phyloP scores from a whole-genome alignment of 2,888 invertebrate genomes.

The Zeuzera pyrina region DNA sequence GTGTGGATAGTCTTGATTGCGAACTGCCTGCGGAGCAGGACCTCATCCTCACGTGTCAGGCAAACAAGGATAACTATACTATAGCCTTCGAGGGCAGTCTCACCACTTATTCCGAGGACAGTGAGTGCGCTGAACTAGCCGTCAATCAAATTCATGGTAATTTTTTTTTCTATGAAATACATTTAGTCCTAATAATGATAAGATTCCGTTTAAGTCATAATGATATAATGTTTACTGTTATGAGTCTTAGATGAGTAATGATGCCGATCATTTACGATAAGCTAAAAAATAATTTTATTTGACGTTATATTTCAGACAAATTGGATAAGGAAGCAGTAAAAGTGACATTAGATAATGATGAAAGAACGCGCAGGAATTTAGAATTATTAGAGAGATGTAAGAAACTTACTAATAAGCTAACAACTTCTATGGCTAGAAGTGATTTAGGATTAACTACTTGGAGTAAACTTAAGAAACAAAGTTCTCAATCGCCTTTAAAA shows the following conservation, averaged over 20 bases:
- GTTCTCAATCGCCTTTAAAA: slow-evolving; percentile 76
- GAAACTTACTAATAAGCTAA: slow-evolving; percentile 70
- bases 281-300: too few species aligned
- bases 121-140: slow-evolving; percentile 76
- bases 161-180: slow-evolving; percentile 7
- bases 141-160: slow-evolving; percentile 70
- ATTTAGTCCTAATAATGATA: too few species aligned
- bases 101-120: slow-evolving; percentile 88
- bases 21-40: slow-evolving; percentile 86
- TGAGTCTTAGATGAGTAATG: slow-evolving; percentile 14
- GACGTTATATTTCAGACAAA: slow-evolving; percentile 57
- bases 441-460: slow-evolving; percentile 92
- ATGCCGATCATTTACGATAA: slow-evolving; percentile 31
- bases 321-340: slow-evolving; percentile 46
- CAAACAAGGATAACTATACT: slow-evolving; percentile 95
- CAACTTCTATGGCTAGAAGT: slow-evolving; percentile 88
- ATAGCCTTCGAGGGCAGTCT: slow-evolving; percentile 94
- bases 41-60: slow-evolving; percentile 91
- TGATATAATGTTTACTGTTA: slow-evolving; percentile 36
- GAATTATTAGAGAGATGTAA: slow-evolving; percentile 70
- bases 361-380: slow-evolving; percentile 73
- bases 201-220: neutral
- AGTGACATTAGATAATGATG: slow-evolving; percentile 60
- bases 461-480: slow-evolving; percentile 87
- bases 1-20: slow-evolving; percentile 93